A percentile compares a stretch with the other conserved stretches of the same genome.
Conservation (phyloP, 2,797 vertebrate genomes). For the Eulemur coronatus region DNA sequence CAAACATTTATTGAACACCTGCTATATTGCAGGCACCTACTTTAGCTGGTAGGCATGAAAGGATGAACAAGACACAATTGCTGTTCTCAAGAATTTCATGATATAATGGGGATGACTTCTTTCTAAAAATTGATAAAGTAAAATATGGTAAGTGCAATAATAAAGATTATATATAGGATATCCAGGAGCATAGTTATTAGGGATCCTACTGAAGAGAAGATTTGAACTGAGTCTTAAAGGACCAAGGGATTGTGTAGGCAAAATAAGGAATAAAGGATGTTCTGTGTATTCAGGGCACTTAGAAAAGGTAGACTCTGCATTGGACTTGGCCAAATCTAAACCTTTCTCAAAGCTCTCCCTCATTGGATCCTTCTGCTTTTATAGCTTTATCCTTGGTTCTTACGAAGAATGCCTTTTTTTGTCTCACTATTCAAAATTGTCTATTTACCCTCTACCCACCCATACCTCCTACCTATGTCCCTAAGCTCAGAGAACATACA, state of each 20-base stretch:
- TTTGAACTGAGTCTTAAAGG: neutral
- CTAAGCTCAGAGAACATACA: neutral
- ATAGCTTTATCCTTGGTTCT: neutral
- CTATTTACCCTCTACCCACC: neutral
- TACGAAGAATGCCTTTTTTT: neutral
- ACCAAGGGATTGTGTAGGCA: neutral
- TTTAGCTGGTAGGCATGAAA: conserved; percentile 1
- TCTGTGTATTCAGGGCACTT: neutral
- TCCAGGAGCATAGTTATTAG: neutral
- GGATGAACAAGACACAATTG: neutral
- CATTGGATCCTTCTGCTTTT: neutral
- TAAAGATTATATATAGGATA: neutral
- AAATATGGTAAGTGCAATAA: neutral
- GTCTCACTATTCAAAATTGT: neutral
- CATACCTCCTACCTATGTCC: neutral
- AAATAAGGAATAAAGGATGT: neutral
- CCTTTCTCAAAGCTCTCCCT: neutral
- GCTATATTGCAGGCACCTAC: neutral
- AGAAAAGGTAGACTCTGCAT: neutral
- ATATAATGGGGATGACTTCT: neutral
- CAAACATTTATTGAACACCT: neutral
- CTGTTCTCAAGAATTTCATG: neutral
- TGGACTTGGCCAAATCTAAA: neutral
- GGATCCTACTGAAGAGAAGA: neutral
- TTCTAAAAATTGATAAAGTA: conserved; percentile 4